These are phyloP conservation scores for Fissipunctia ypsillon DNA, from an alignment of 2,888 invertebrate species.

Conservation along the genomic window DNA sequence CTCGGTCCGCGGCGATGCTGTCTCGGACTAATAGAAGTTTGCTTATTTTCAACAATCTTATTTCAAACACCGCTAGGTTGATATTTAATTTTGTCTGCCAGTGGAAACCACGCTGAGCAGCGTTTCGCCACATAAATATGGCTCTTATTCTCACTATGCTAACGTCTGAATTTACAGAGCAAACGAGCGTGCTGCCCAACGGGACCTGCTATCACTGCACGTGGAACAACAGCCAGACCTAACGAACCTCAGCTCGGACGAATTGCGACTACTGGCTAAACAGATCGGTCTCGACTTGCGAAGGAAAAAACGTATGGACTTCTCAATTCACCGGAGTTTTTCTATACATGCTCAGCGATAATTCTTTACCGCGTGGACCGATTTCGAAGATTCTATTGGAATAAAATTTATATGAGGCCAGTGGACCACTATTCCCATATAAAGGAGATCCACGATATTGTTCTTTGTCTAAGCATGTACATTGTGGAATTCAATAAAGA, in stretches of 20 bases:
- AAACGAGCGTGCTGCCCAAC: slow-evolving; percentile 78
- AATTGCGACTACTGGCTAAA: slow-evolving; percentile 77
- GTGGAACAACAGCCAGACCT: slow-evolving; percentile 79
- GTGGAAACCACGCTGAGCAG: not conserved
- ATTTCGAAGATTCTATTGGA: not conserved
- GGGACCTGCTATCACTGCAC: slow-evolving; percentile 84
- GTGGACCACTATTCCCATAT: too few species aligned
- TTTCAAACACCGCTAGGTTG: not conserved
- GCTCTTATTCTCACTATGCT: not conserved
- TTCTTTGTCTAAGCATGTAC: too few species aligned
- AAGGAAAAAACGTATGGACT: slow-evolving; percentile 75
- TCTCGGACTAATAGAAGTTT: not conserved
- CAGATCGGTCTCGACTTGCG: slow-evolving; percentile 78
- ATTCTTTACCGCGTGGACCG: not conserved
- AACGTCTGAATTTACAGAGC: slow-evolving; percentile 72
- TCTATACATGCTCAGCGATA: not conserved
- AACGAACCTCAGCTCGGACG: slow-evolving; percentile 74
- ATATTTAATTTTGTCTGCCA: not conserved
- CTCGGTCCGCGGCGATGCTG: not conserved
- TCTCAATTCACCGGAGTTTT: not conserved
- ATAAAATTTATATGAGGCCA: not conserved
- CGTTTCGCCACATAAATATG: not conserved
- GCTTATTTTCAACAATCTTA: not conserved
- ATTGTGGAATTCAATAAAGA: too few species aligned
- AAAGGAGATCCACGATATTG: too few species aligned